Evolutionary conservation across 2,797 vertebrate genomes (phyloP).

Genomic region (Numenius phaeopus): DNA sequence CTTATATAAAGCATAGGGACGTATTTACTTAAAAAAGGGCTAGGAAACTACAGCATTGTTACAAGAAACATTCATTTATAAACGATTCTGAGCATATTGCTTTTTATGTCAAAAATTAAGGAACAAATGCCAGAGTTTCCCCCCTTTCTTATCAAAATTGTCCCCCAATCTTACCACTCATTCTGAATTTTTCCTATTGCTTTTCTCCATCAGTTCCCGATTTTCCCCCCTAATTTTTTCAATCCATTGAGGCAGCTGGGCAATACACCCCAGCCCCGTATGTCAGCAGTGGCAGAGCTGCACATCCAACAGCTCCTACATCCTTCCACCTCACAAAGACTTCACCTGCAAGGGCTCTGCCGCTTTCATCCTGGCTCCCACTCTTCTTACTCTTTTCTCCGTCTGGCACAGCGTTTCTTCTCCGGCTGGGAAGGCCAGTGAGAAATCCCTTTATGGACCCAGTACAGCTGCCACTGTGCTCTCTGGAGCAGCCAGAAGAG

Average conservation of each 20-base stretch:
- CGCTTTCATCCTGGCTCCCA: conserved; percentile 74
- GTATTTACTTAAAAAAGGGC: not conserved
- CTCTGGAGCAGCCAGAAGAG: conserved; percentile 76
- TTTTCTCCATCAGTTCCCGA: not conserved
- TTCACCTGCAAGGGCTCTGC: conserved; percentile 80
- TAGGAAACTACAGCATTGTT: not conserved
- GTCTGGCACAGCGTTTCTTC: conserved; percentile 31
- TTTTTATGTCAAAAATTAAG: not conserved
- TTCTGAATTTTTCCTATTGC: not conserved
- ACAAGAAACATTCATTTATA: not conserved
- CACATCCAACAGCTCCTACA: not conserved
- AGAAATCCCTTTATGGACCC: conserved; percentile 19
- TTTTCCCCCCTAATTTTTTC: not conserved
- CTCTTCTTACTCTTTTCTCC: conserved; percentile 28
- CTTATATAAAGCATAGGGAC: not conserved
- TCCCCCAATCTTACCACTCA: not conserved
- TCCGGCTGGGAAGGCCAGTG: conserved; percentile 41
- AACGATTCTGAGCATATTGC: not conserved
- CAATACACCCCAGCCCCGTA: not conserved
- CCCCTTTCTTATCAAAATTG: not conserved
- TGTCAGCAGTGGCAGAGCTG: not conserved
- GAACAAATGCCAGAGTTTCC: not conserved
- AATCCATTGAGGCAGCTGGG: conserved; percentile 7
- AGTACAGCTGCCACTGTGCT: conserved; percentile 46
- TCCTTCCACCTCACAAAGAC: not conserved